Base-by-base conservation (phyloP, 2,888 invertebrate species). In the Trachelus tabidus region DNA sequence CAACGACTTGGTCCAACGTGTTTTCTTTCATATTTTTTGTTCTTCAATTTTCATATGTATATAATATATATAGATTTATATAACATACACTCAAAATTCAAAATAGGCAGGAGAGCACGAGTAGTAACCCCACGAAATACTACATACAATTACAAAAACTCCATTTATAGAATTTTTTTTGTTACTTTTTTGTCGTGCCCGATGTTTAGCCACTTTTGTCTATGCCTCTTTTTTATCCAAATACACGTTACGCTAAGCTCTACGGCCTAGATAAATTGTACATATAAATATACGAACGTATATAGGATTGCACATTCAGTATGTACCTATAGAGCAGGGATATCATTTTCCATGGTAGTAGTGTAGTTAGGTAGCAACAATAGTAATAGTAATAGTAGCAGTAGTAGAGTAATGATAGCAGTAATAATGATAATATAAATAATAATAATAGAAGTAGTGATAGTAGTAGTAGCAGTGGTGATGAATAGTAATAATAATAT, bases 1-100 rank as follows among this genome's bases (percentile, higher is more conserved):
- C 40, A 84, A 84, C 84, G 84, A 87, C 84, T 87, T 87, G 87
- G 87, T 87, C 88, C 87, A 83, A 87, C 82, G 81, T 85, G 81
- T 86, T 85, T 83, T 83, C 80, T 74, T 34, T 74, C 34, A 34
- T 73, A 35, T 9, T 73, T 73, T 31, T 37, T 74, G 33, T 73
- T 30, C 37, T 73, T n/a, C 23, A 30, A 34, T 74, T 34, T 74
- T 23, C 12, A 34, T 35, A 34, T 23, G 33, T 40, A 68, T 31
- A 15, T 75, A 75, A 40, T 37, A 76, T 35, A 71, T 56, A 56
- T 56, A 56, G 15, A 56, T 56, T 23, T 56, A 56, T 71, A 79
- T 83, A 81, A 85, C 83, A 84, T 85, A 84, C 84, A 85, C 84
- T 85, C 82, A 84, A 83, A 81, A 81, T 84, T 84, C 75, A 79